Base-by-base conservation (phyloP, 2,888 invertebrate genomes). In the Liodrosophila aerea region DNA sequence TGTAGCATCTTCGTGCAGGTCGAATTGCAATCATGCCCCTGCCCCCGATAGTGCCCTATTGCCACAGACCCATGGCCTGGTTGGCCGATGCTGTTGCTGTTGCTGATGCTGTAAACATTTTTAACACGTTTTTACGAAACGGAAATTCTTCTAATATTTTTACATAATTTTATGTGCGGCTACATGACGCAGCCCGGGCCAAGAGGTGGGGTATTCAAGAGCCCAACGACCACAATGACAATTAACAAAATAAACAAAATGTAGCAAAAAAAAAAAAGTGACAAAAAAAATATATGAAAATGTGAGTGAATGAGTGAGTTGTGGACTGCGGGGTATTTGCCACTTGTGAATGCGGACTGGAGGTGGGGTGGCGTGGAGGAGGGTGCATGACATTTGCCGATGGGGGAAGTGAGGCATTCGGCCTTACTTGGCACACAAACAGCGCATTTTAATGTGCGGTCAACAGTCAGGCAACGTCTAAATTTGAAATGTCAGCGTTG, bases 391-490 rank as follows among this genome's bases (percentile, higher is more conserved):
- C 37, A 34, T 18, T 36, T 8, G 33, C 7, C 43, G 18, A 40
- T 18, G 30, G 37, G n/a, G 18, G 12, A 40, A 41, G 58, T 49
- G 40, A 49, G 58, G 44, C 47, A 58, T 53, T 50, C 36, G 64
- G 69, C 61, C 71, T 22, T 5, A 22, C 22, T 22, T 22, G 83
- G 76, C 80, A 80, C 66, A 83, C 83, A 83, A 76, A 78, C 60
- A 60, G 64, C 81, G 76, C 56, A 64, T 70, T 73, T 76, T 83
- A 73, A 78, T 78, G 81, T 66, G 81, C 78, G 84, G 78, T 78
- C 78, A 78, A 78, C 84, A 81, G 81, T 80, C 81, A 80, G 74
- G 50, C 74, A 71, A 80, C 56, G 84, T 78, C 81, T 84, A 78
- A 73, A 78, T 78, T 81, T 73, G 77, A 78, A 78, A 77, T 78